phyloP scores from a whole-genome alignment of 2,113 vertebrate genomes.

The Porphyrio hochstetteri region DNA sequence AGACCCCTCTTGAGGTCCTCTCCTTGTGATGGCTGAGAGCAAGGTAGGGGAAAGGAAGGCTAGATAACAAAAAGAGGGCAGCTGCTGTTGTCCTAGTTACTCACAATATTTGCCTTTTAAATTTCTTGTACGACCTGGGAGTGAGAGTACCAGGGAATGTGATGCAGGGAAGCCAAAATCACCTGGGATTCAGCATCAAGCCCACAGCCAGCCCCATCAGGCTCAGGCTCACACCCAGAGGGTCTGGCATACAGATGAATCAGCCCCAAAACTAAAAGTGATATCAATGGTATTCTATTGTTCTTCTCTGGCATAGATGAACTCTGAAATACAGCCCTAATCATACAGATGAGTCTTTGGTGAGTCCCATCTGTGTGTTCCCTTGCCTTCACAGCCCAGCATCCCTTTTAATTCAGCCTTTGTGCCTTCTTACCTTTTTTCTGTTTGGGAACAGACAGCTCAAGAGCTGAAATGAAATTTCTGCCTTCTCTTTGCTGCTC shows the following conservation, averaged over 20 bases:
- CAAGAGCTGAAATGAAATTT: background rate
- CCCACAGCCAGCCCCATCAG: background rate
- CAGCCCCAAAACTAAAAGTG: background rate
- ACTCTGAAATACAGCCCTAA: background rate
- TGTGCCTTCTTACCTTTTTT: background rate
- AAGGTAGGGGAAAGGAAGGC: background rate
- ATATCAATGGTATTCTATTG: background rate
- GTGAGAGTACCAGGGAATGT: background rate
- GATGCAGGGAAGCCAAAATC: background rate
- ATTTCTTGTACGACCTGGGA: background rate
- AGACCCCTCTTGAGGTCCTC: background rate
- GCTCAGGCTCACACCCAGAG: background rate
- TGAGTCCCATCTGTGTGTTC: background rate
- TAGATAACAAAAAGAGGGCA: background rate
- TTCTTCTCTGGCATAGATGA: background rate
- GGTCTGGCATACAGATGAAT: background rate
- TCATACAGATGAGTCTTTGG: fast-evolving
- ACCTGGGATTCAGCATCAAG: background rate
- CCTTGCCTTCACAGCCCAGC: fast-evolving
- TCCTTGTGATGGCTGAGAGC: background rate
- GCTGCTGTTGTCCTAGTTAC: background rate
- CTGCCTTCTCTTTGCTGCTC: background rate
- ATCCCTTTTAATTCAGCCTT: background rate
- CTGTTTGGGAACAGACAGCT: background rate
- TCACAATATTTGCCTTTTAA: background rate